Conservation (phyloP, 2,797 vertebrate genomes). For the Arnoldichthys spilopterus region DNA sequence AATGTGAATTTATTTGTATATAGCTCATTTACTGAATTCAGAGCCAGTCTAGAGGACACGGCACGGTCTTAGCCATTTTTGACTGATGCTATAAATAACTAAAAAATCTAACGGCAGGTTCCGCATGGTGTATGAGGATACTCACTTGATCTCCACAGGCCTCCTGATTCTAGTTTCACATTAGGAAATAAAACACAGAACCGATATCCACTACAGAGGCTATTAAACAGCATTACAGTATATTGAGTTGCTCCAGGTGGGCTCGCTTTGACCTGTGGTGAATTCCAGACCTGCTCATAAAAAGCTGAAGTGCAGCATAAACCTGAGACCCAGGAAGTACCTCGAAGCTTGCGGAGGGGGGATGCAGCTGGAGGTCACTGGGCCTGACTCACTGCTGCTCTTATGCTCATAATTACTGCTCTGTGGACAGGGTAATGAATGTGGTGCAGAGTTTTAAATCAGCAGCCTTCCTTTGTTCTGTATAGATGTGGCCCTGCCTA, state of each 20-base stretch:
- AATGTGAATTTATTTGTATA: no score
- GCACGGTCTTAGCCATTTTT: neutral
- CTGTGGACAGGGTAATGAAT: conserved; percentile 27
- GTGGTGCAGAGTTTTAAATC: conserved; percentile 21
- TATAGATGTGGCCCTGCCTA: neutral
- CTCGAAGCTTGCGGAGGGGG: neutral
- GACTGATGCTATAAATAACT: neutral
- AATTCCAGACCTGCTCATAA: conserved; percentile 39
- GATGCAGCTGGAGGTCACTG: conserved; percentile 34
- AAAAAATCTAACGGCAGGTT: neutral
- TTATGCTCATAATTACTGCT: conserved; percentile 25
- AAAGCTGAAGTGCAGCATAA: conserved; percentile 17
- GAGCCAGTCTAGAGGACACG: neutral
- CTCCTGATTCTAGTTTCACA: neutral
- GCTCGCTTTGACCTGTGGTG: conserved; percentile 16
- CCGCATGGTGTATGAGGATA: conserved; percentile 1
- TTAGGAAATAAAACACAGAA: neutral
- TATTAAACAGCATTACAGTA: neutral
- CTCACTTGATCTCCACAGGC: conserved; percentile 19
- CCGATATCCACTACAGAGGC: neutral
- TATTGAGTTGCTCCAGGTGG: neutral
- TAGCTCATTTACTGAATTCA: neutral
- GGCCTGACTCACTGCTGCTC: conserved; percentile 7
- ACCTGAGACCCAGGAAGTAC: conserved; percentile 29
- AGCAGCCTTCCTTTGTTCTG: conserved; percentile 12